phyloP scores from a whole-genome alignment of 1,140 invertebrate genomes.

The Calliphora vicina region DNA sequence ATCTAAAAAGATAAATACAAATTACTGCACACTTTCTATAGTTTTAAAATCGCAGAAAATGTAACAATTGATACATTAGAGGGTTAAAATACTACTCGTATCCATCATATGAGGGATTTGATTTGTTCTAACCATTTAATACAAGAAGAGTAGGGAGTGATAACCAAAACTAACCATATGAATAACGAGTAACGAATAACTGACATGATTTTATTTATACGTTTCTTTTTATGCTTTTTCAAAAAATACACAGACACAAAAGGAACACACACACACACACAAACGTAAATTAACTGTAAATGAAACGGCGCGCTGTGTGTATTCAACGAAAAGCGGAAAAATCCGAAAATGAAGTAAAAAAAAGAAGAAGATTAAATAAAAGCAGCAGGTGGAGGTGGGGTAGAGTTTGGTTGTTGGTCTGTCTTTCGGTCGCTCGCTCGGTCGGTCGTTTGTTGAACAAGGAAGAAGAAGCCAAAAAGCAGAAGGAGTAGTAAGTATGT shows the following conservation, averaged over 20 bases:
- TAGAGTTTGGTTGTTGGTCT: neutral
- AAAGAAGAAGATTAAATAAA: neutral
- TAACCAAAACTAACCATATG: neutral
- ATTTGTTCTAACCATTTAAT: too few species aligned
- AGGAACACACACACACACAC: neutral
- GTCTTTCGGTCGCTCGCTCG: too few species aligned
- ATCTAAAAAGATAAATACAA: too few species aligned
- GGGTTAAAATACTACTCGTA: too few species aligned
- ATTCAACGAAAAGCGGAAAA: conserved; percentile 20
- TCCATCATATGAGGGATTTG: too few species aligned
- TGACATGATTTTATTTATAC: neutral
- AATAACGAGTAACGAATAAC: conserved; percentile 12
- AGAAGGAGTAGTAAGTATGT: neutral
- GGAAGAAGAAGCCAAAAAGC: neutral
- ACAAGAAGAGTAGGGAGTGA: too few species aligned
- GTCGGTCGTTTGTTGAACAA: too few species aligned
- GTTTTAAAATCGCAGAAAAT: too few species aligned
- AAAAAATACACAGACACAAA: neutral
- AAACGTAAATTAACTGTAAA: neutral
- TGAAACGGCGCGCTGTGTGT: conserved; percentile 4
- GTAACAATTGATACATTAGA: too few species aligned
- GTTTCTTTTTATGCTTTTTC: too few species aligned
- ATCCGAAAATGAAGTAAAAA: neutral
- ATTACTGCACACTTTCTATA: too few species aligned
- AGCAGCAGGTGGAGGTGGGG: conserved; percentile 18